A percentile compares a stretch with the other conserved stretches of the same genome.
Conservation (phyloP, 2,797 vertebrate species). For the Tapera naevia region DNA sequence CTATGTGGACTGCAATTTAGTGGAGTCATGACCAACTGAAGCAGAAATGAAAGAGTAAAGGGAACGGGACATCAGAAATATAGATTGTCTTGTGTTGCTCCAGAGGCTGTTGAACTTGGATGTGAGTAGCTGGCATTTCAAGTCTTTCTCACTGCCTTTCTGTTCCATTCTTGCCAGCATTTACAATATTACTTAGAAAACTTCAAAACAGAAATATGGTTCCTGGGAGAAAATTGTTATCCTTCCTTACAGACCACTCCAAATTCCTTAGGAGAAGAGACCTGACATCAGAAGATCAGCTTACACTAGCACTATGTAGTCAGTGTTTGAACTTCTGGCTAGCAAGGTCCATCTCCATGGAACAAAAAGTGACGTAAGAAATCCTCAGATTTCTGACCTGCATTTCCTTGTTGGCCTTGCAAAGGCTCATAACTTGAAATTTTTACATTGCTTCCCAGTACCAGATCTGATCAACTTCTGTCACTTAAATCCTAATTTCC, state of each 20-base stretch:
- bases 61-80: background rate
- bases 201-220: background rate
- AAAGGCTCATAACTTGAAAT: background rate
- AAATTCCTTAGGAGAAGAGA: background rate
- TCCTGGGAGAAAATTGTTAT: background rate
- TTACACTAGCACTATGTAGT: background rate
- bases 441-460: background rate
- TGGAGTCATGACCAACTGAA: background rate
- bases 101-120: background rate
- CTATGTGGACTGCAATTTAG: background rate
- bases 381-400: background rate
- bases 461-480: background rate
- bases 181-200: background rate
- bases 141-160: background rate
- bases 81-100: background rate
- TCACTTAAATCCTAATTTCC: background rate
- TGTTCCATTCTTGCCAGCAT: background rate
- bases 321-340: background rate
- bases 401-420: background rate
- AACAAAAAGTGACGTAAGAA: background rate
- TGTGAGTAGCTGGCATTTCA: background rate
- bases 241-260: background rate
- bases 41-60: background rate
- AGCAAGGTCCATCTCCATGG: background rate
- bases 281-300: background rate